Conservation (phyloP, 2,888 invertebrate species). For the Protula sp. region DNA sequence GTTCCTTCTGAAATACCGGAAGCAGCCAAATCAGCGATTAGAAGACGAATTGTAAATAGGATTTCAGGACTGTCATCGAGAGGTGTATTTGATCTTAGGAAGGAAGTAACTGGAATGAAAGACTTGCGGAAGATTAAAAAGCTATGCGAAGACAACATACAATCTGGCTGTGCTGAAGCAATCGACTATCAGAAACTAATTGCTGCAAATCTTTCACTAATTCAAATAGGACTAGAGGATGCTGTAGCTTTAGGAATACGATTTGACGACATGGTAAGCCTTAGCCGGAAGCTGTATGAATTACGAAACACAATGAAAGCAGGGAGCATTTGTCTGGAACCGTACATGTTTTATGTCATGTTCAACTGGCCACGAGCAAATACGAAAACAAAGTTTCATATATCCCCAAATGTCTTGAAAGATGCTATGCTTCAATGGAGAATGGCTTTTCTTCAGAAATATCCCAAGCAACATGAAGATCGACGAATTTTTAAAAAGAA, state of each 20-base stretch:
- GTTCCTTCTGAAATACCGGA: conserved; percentile 21
- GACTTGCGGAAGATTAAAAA: conserved; percentile 1
- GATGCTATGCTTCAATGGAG: conserved; percentile 25
- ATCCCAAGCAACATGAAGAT: conserved; percentile 25
- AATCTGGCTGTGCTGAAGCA: conserved; percentile 13
- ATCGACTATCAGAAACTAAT: conserved; percentile 21
- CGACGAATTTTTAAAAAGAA: conserved; percentile 20
- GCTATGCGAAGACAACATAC: conserved; percentile 16
- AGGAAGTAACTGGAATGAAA: background rate
- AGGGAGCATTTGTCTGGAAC: conserved; percentile 8
- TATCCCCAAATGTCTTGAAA: conserved; percentile 9
- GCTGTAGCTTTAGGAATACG: background rate
- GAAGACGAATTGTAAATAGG: conserved; percentile 20
- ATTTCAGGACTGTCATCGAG: conserved; percentile 20
- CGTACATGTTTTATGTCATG: conserved; percentile 14
- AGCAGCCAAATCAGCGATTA: conserved; percentile 10
- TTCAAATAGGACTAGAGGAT: background rate
- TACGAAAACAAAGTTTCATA: background rate
- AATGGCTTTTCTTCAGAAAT: conserved; percentile 25
- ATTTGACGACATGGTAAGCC: conserved; percentile 18
- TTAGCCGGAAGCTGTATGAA: conserved; percentile 19
- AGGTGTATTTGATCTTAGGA: conserved; percentile 12
- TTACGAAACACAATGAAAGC: conserved; percentile 3
- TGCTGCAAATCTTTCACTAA: conserved; percentile 14
- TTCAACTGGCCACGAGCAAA: conserved; percentile 15